Base-by-base conservation (phyloP, 1,140 invertebrate species). In the Bombus confusus region DNA sequence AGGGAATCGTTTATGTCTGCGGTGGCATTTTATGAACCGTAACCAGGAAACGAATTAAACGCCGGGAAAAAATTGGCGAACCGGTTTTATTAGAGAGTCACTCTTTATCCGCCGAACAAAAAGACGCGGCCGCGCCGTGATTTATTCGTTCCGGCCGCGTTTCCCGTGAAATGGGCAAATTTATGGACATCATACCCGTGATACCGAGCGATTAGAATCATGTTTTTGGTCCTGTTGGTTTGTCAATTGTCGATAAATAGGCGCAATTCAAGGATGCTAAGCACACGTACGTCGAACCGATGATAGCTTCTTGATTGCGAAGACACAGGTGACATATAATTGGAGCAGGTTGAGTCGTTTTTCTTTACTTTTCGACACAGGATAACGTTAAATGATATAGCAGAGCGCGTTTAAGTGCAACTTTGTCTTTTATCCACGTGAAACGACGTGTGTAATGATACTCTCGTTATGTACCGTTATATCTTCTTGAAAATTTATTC, bases 1-100 rank as follows among this genome's bases (percentile, higher is more conserved):
- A 13, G 52, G 37, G 25, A 73, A 62, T 68, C 68, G n/a, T 81
- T 73, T 57, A 72, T 52, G 31, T 80, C 68, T 34, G 47, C 79
- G 66, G 47, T 71, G 9, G 52, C 52, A 83, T 83, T 83, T 83
- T 75, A 75, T 66, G 81, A 37, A 77, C 73, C 81, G 73, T 68
- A 47, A 68, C 81, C 81, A 83, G 81, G 81, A 83, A 83, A 83
- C 81, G 41, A 83, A 83, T 83, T 76, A 66, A 77, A 62, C 28
- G 59, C 34, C 25, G 31, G 25, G 52, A 83, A 77, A 76, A 77
- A 77, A 83, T 83, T 62, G 62, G 13, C 39, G 34, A 77, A 83
- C 81, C 73, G 81, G 81, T 83, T 77, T n/a, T 39, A 52, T 76
- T 52, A 68, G 25, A 37, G 47, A 64, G 76, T 62, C 66, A 25